Evolutionary conservation across 2,888 invertebrate species (phyloP).

Genomic region (Taenaris catops): DNA sequence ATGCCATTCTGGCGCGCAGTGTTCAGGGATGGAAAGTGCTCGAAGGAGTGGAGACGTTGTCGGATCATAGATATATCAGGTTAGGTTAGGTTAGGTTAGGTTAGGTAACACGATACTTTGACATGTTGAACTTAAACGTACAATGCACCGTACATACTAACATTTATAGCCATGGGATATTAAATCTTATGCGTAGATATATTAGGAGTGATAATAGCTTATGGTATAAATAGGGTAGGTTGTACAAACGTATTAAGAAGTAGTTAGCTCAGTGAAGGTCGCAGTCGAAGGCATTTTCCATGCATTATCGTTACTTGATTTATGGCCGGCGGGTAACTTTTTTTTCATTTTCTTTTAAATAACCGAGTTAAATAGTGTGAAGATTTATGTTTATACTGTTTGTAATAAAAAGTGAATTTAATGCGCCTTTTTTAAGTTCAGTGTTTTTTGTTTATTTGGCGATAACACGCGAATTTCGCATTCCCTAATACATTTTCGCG

Average conservation of each 20-base stretch:
- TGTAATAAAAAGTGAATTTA: conserved; percentile 5
- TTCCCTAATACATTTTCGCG: too few relatives aligned
- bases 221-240: background rate
- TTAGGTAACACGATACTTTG: conserved; percentile 15
- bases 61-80: too few relatives aligned
- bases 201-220: background rate
- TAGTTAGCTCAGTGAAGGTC: conserved; percentile 17
- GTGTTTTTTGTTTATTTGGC: too few relatives aligned
- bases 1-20: too few relatives aligned
- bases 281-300: conserved; percentile 14
- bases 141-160: background rate
- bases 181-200: background rate
- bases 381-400: conserved; percentile 10
- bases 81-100: too few relatives aligned
- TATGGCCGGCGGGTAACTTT: too few relatives aligned
- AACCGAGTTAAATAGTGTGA: conserved; percentile 13
- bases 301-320: conserved; percentile 17
- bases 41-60: too few relatives aligned
- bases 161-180: background rate
- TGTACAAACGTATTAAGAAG: conserved; percentile 15
- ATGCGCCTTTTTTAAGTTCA: too few relatives aligned
- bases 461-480: too few relatives aligned
- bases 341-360: conserved; percentile 2
- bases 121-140: conserved; percentile 9
- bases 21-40: too few relatives aligned